Evolutionary conservation across 2,797 vertebrate genomes (phyloP), one percentile per base, ranked within the genome.

Genomic region (Tapera naevia): DNA sequence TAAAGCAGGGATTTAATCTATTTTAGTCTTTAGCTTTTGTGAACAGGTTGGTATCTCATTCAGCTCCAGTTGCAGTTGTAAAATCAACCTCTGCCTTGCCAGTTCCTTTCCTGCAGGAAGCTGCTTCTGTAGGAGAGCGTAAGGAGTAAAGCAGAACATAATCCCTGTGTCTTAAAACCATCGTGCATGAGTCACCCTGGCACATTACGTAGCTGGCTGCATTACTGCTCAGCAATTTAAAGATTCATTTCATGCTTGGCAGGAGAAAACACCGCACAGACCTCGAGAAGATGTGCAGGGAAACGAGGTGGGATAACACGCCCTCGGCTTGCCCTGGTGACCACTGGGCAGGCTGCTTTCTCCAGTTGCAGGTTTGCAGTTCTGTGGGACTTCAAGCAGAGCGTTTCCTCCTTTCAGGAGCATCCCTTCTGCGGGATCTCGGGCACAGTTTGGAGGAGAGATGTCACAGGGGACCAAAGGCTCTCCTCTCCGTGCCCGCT

Each of bases 151-250:
- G 5, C 53, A 60, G 82, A 92, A 92, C 7, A 4, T 86, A 93
- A 95, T 94, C 83, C 80, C 78, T 50, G 1, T 8, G 17, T 56
- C 28, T 86, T 71, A 81, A 84, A 46, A 43, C 66, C 86, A 41
- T 11, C 3, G 0, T 35, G 73, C 76, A 50, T 67, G 91, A 93
- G 82, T 91, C 95, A 92, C 82, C 45, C 86, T 51, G 73, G 32
- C 80, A 90, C 73, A 67, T 81, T 54, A 70, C 82, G 94, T 24
- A 90, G 74, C 78, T 73, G 60, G 41, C 82, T 94, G 62, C 76
- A 32, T 67, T 81, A 39, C 76, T 50, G 87, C 70, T 91, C 80
- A 73, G 80, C 70, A 60, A 57, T 51, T 76, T 64, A 51, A 75
- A 60, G 64, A 82, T 61, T 90, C 53, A 46, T 79, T 90, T 82